Evolutionary conservation across 2,113 vertebrate species (phyloP), one percentile per base, ranked within the genome.

Genomic region (Heterocephalus glaber): DNA sequence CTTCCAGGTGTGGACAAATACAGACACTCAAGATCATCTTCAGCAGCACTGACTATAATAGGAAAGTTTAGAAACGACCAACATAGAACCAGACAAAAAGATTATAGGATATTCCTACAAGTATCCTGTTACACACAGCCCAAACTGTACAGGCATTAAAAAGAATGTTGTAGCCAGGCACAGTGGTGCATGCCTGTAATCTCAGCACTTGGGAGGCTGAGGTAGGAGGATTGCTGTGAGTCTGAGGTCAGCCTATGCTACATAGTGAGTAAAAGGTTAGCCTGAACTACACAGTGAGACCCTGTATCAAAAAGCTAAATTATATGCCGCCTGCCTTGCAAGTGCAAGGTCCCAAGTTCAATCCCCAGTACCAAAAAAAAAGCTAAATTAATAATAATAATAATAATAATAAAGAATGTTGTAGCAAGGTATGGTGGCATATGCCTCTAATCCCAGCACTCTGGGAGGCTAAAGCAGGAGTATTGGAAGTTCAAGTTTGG

Each of bases 21-120:
- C 0, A 85, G 47, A 87, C 52, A 85, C 17, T 87, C 63, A 84
- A 65, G 65, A 70, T 88, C 44, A 81, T 49, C 63, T 54, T 85
- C 12, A 89, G 77, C 22, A 96, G 65, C 38, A 86, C 8, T 68
- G 26, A 65, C 12, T 41, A 0, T 54, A 95, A 65, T 1, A 60
- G 17, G 52, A 68, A 97, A 88, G 24, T 70, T 95, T 3, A 85
- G 81, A 90, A 85, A 94, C 20, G 22, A 81, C 14, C 38, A 95
- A 38, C 19, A 76, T 1, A 95, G 35, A 68, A 49, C 33, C 41
- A 84, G 16, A 0, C 47, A 56, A 86, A 89, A 93, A 93, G 82
- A 74, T 30, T 76, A 80, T 10, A 28, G 83, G 24, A 52, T 86
- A 85, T 81, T 91, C 60, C 83, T 81, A 44, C 13, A 80, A 65